Evolutionary conservation across 2,888 invertebrate species (phyloP), one percentile per base, ranked within the genome.

Genomic region (Sarcophaga variegata): DNA sequence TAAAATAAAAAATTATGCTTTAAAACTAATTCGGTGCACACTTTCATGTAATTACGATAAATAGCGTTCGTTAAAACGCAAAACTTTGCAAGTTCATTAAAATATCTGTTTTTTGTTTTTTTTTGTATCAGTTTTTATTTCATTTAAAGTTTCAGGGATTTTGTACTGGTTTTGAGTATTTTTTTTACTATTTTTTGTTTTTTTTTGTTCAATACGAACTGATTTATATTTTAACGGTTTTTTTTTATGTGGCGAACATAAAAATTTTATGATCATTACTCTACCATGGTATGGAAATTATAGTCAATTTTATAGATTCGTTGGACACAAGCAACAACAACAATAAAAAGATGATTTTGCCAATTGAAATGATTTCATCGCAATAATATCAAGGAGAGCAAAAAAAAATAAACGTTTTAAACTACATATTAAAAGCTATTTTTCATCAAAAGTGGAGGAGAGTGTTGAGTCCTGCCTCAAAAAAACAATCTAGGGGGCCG

Each of bases 81-180:
- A 83, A 60, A 59, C 25, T 77, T 64, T 60, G 77, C 64, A 20
- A 71, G 66, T 49, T 72, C 64, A 20, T 81, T n/a, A 45, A 54
- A 54, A 71, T 71, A 27, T 17, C 17, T 20, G 12, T 70, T 54
- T 37, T 47, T 64, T 54, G 63, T 45, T 45, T 59, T 70, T 17
- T 5, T 37, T 60, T 60, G n/a, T 12, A 20, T 20, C 20, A 37
- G 22, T 20, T 22, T 54, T 62, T 62, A 62, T 20, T 20, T 60
- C 27, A 72, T 59, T 72, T 81, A 27, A 4, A 70, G 49, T 63
- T 76, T 75, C 69, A 70, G 62, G 75, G 75, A 67, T 74, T 81
- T 47, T n/a, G 49, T 63, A 22, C 25, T 22, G 80, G 25, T 27
- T 72, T 45, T 62, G 20, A 81, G 49, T 37, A n/a, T 69, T 69